Evolutionary conservation across 2,797 vertebrate genomes (phyloP), one percentile per base, ranked within the genome.

Genomic region (Falco cherrug): DNA sequence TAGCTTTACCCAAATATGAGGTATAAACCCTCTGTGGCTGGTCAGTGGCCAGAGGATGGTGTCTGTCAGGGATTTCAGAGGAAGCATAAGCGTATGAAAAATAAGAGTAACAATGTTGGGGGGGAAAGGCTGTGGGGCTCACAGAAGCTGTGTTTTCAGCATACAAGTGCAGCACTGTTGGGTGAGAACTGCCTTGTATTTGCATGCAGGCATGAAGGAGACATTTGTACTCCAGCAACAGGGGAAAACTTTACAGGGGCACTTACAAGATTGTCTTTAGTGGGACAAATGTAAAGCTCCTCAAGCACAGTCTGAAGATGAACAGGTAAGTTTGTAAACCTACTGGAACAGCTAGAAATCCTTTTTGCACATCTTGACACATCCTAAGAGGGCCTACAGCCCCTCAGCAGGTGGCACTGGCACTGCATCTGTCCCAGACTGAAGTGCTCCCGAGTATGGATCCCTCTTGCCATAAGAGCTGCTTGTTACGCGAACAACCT

Each of bases 351-450:
- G 13, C 45, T 84, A 22, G 54, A 87, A 84, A 54, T 16, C 56
- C 19, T n/a, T 64, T 67, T 50, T 59, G 31, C 25, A 17, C 26
- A 35, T 4, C 28, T 21, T 77, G 60, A 24, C 26, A 15, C n/a
- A 20, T 87, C 53, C 28, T 50, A 43, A 41, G 39, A 41, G 56
- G 48, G 24, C 54, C 53, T 61, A 15, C n/a, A 86, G 41, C 59
- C 75, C 60, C 90, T 94, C 92, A 87, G 45, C 54, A 87, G 74
- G 54, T 87, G 89, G 83, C 86, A 89, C 83, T 64, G 45, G 48
- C 79, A 84, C 51, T 28, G 35, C 43, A 18, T 65, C 26, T 81
- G 70, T 92, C 61, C 47, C 56, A 6, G 1, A 7, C 16, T 41
- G 26, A 74, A 41, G 39, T 53, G 10, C 6, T 50, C 54, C 54